Evolutionary conservation across 2,888 invertebrate species (phyloP), one percentile per base, ranked within the genome.

Genomic region (Patella pellucida): DNA sequence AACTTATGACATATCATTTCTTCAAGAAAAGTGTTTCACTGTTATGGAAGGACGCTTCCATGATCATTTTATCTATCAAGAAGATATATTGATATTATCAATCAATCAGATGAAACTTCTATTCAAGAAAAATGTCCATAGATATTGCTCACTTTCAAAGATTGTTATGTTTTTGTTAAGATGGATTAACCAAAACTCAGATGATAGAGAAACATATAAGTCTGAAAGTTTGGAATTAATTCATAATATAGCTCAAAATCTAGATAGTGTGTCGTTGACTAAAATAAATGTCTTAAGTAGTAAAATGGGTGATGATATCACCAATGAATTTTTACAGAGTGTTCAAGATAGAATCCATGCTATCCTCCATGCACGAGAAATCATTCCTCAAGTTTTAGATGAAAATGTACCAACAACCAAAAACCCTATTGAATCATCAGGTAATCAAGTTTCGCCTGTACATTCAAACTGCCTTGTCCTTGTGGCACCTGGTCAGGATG

Each of bases 51-150:
- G 69, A 51, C 76, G 73, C 23, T 76, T 76, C 41, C 76, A 76
- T 68, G 76, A 76, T 73, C 73, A 74, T 71, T 76, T 73, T 71
- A 76, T 76, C n/a, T 71, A 73, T 54, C 74, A 74, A 54, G 71
- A 70, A 54, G 76, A 76, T 27, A 62, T 76, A 41, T 41, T 71
- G 23, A 50, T 71, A 31, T 52, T 73, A 14, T 54, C 76, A 16
- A 52, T 71, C 5, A 23, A 68, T 52, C 73, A 76, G 14, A 68
- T 76, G 31, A 52, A 52, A 27, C 31, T 69, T 23, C 41, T 76
- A n/a, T 76, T 76, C 50, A 69, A 71, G 52, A 62, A 69, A 68
- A 68, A 62, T 23, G 52, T 76, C 41, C 76, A 76, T 14, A 70
- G 70, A 51, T 76, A 71, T 52, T 76, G 76, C 50, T 52, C 73